Percentiles rank a stretch among this genome's conserved stretches.
Conservation (phyloP, 2,888 invertebrate species). For the Melanotus villosus region DNA sequence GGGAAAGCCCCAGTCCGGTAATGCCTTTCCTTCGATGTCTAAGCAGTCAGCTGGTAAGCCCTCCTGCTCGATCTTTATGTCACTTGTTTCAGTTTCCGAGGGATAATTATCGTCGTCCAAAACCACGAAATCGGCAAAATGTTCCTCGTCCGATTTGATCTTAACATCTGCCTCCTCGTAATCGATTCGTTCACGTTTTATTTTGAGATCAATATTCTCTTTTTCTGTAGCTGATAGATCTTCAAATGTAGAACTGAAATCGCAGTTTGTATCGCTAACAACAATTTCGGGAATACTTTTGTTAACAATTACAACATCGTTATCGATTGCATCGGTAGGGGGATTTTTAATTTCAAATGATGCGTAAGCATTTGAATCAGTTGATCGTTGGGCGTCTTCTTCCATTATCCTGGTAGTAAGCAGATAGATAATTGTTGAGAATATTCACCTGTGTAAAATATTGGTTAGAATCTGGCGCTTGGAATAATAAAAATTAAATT, state of each 20-base stretch:
- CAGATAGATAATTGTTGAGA: neutral
- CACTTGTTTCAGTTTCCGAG: no score
- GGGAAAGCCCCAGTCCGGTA: neutral
- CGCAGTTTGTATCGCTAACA: neutral
- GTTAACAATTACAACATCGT: neutral
- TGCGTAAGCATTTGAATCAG: no score
- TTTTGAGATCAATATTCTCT: neutral
- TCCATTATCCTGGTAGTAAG: neutral
- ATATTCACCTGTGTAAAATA: slow-evolving; percentile 9
- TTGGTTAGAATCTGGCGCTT: neutral
- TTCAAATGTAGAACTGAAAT: neutral
- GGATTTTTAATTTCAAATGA: neutral
- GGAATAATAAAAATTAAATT: neutral
- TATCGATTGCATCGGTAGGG: neutral
- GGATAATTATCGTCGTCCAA: slow-evolving; percentile 4
- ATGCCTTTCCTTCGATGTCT: neutral
- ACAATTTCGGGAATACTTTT: neutral
- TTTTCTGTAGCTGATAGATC: neutral
- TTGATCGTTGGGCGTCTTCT: neutral
- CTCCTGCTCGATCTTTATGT: neutral
- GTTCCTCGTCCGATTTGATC: neutral
- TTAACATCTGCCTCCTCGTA: no score
- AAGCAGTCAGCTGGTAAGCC: neutral
- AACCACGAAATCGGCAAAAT: slow-evolving; percentile 2
- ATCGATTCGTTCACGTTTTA: neutral